Evolutionary conservation across 1,140 invertebrate genomes (phyloP).

Genomic region (Magallana ariakensis): DNA sequence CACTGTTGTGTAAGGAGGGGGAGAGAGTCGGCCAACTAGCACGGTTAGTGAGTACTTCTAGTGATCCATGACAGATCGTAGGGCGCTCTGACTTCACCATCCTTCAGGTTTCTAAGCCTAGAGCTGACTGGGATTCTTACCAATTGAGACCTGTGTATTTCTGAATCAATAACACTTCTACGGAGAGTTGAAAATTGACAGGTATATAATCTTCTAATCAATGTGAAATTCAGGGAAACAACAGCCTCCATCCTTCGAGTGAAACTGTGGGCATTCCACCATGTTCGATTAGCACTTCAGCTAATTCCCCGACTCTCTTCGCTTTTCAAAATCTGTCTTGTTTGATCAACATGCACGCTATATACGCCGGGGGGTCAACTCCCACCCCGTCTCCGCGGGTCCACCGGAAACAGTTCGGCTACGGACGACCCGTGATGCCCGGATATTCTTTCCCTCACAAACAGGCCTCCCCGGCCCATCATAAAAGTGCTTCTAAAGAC

Average conservation of each 20-base stretch:
- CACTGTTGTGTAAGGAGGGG: neutral
- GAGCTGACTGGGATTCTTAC: neutral
- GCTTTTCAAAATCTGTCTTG: neutral
- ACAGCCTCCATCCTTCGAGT: neutral
- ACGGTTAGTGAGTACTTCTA: neutral
- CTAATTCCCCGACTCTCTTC: neutral
- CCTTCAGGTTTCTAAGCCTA: no score
- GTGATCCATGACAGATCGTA: neutral
- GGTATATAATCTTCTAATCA: conserved; percentile 3
- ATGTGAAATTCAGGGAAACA: neutral
- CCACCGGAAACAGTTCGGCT: conserved; percentile 67
- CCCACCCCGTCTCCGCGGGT: conserved; percentile 71
- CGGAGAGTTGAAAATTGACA: conserved; percentile 22
- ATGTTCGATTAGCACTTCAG: neutral
- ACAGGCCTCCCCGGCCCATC: neutral
- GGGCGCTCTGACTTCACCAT: neutral
- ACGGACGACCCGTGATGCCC: conserved; percentile 70
- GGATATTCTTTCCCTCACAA: conserved; percentile 62
- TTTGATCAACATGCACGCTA: conserved; percentile 50
- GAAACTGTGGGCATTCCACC: neutral
- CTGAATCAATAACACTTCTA: neutral
- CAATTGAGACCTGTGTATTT: neutral
- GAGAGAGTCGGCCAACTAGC: neutral
- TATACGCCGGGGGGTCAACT: conserved; percentile 74
- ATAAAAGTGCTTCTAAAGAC: conserved; percentile 58